phyloP scores from a whole-genome alignment of 2,113 vertebrate genomes.

The Morone chrysops region DNA sequence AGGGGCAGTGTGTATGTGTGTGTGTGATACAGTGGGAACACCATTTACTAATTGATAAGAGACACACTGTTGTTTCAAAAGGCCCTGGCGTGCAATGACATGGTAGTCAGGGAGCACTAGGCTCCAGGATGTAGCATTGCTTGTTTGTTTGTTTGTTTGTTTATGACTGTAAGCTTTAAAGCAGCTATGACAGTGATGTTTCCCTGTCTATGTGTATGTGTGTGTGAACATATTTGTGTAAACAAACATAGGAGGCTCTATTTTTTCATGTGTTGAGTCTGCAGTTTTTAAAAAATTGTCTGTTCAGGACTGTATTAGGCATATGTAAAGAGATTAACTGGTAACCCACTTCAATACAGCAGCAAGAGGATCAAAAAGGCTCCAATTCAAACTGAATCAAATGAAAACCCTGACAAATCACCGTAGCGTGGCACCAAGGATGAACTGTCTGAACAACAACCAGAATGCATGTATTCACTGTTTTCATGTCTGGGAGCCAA shows the following conservation, averaged over 20 bases:
- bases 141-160: constrained; percentile 59
- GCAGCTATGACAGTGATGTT: constrained; percentile 43
- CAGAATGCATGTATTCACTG: constrained; percentile 76
- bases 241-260: constrained; percentile 28
- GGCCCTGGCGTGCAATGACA: constrained; percentile 70
- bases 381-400: constrained; percentile 76
- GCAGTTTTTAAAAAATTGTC: constrained; percentile 51
- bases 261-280: constrained; percentile 64
- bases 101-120: constrained; percentile 61
- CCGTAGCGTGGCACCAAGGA: constrained; percentile 75
- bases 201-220: neutral
- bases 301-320: constrained; percentile 61
- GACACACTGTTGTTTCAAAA: constrained; percentile 75
- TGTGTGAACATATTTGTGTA: constrained; percentile 25
- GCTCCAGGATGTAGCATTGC: constrained; percentile 58
- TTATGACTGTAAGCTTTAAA: constrained; percentile 58
- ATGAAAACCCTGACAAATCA: constrained; percentile 81
- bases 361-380: constrained; percentile 77
- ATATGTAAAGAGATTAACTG: constrained; percentile 81
- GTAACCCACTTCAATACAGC: constrained; percentile 68
- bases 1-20: constrained; percentile 49
- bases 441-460: constrained; percentile 79
- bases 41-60: constrained; percentile 82
- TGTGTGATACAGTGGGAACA: constrained; percentile 62
- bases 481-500: constrained; percentile 81